A percentile compares a stretch with the other conserved stretches of the same genome.
Conservation (phyloP, 2,113 vertebrate species). For the Corynorhinus townsendii region DNA sequence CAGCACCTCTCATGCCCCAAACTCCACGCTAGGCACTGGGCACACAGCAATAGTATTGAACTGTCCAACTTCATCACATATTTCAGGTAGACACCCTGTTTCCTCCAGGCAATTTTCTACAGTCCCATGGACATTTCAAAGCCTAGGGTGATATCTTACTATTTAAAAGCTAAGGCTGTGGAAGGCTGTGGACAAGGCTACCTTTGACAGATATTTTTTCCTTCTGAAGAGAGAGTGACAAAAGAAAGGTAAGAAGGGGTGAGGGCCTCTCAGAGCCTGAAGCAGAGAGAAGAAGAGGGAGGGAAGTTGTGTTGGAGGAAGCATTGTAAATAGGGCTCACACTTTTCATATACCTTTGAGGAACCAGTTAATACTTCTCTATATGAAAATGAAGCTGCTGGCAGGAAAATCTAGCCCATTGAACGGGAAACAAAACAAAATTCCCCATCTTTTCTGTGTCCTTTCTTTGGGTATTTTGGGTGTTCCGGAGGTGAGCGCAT, state of each 20-base stretch:
- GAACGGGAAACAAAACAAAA: conserved; percentile 1
- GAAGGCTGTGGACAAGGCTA: neutral
- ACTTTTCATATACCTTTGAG: neutral
- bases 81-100: conserved; percentile 8
- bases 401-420: neutral
- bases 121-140: conserved; percentile 23
- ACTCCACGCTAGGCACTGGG: neutral
- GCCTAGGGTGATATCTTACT: neutral
- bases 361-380: neutral
- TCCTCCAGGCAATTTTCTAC: neutral
- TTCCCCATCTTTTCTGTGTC: neutral
- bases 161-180: conserved; percentile 15
- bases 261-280: neutral
- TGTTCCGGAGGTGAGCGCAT: neutral
- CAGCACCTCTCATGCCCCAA: neutral
- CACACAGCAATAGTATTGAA: neutral
- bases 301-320: neutral
- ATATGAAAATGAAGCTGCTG: neutral
- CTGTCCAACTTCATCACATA: neutral
- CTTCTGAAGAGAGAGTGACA: neutral
- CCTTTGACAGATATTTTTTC: neutral
- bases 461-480: neutral
- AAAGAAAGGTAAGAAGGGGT: neutral
- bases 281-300: neutral
- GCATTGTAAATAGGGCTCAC: neutral